These are phyloP conservation scores for Tipula helvola DNA, from an alignment of 2,888 invertebrate genomes.

Conservation along the genomic window DNA sequence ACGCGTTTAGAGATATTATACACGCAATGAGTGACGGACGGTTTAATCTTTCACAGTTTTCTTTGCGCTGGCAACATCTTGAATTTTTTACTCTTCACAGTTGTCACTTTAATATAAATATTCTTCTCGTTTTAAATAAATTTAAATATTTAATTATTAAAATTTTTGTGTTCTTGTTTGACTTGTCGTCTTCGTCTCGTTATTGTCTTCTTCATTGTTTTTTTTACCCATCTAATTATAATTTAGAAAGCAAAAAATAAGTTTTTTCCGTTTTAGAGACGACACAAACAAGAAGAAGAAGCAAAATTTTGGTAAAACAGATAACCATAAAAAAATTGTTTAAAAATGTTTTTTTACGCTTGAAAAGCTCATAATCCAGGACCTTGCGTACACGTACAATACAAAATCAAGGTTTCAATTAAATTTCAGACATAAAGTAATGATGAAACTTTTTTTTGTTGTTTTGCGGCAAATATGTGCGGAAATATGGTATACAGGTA, in stretches of 20 bases:
- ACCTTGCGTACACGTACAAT: background rate
- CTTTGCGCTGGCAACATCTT: background rate
- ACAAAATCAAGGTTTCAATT: background rate
- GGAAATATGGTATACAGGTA: background rate
- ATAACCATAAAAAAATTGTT: background rate
- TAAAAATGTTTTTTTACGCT: background rate
- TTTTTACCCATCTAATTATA: background rate
- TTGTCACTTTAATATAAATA: background rate
- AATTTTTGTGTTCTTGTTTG: background rate
- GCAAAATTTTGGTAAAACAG: background rate
- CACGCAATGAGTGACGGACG: background rate
- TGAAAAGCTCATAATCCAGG: background rate
- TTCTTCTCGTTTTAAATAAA: background rate
- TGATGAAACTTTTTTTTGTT: background rate
- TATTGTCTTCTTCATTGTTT: background rate
- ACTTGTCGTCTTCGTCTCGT: background rate
- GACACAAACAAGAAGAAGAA: background rate
- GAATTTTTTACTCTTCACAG: background rate
- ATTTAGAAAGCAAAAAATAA: background rate
- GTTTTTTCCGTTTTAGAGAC: background rate
- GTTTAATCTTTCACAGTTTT: background rate
- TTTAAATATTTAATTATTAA: conserved; percentile 4
- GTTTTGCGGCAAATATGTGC: background rate
- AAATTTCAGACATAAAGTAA: background rate
- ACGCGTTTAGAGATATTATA: background rate